A percentile compares a stretch with the other conserved stretches of the same genome.
These are phyloP conservation scores for Ceratina calcarata DNA, from an alignment of 1,140 invertebrate species.

Conservation along the genomic window DNA sequence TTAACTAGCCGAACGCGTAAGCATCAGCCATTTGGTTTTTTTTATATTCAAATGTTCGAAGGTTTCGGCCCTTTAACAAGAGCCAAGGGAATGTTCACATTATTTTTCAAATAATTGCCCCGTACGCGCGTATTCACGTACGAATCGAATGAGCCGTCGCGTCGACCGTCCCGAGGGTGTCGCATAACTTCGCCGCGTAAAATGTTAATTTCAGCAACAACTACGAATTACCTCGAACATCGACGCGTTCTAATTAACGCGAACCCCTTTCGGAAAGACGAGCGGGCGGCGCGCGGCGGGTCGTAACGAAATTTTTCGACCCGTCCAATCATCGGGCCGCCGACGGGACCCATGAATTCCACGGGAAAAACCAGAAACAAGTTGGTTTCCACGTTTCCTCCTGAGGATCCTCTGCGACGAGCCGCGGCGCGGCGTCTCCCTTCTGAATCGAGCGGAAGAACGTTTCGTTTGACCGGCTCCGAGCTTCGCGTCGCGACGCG, in stretches of 20 bases:
- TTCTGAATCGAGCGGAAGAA: background rate
- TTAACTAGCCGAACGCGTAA: no score
- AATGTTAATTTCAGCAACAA: constrained; percentile 27
- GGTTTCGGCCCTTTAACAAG: background rate
- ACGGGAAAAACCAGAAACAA: background rate
- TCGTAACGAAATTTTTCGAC: background rate
- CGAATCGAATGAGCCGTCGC: constrained; percentile 7
- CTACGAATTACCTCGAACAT: background rate
- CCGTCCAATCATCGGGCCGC: background rate
- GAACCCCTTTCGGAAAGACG: background rate
- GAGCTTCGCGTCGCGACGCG: constrained; percentile 2
- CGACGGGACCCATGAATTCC: background rate
- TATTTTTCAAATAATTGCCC: constrained; percentile 30
- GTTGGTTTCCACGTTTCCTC: no score
- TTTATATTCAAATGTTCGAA: background rate
- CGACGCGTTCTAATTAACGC: constrained; percentile 34
- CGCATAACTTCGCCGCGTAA: background rate
- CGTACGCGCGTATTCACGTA: background rate
- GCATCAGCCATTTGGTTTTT: no score
- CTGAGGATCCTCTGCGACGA: background rate
- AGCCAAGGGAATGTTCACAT: background rate
- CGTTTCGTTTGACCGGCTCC: constrained; percentile 2
- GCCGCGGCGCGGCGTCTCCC: background rate
- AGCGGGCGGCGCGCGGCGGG: no score
- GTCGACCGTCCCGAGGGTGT: constrained; percentile 6